These are phyloP conservation scores for Zaprionus nigranus DNA, from an alignment of 1,140 invertebrate species.

Conservation along the genomic window DNA sequence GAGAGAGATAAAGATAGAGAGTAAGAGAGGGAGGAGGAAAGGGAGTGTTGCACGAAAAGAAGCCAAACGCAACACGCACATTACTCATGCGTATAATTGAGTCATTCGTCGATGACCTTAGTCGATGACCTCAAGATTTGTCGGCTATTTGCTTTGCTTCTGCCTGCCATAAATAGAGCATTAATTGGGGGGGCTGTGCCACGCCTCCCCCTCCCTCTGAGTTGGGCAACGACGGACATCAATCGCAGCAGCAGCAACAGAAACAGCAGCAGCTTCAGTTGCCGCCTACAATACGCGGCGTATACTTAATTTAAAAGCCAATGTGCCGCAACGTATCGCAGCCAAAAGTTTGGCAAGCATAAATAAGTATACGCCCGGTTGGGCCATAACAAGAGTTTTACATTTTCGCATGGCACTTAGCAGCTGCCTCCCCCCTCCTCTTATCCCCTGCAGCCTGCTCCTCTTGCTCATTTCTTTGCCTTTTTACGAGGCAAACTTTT, in stretches of 20 bases:
- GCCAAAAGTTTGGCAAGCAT: conserved; percentile 45
- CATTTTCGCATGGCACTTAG: conserved; percentile 64
- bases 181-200: conserved; percentile 57
- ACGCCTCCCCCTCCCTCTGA: background rate
- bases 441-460: conserved; percentile 1
- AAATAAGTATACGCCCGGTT: conserved; percentile 46
- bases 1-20: background rate
- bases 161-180: conserved; percentile 57
- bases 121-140: conserved; percentile 52
- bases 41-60: background rate
- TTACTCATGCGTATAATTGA: conserved; percentile 75
- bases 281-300: conserved; percentile 15
- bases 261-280: background rate
- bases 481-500: conserved; percentile 29
- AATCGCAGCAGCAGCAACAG: background rate
- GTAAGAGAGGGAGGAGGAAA: background rate
- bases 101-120: conserved; percentile 32
- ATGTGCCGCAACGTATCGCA: conserved; percentile 46
- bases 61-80: conserved; percentile 40
- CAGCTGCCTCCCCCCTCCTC: conserved; percentile 12
- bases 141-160: background rate
- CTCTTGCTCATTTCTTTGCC: background rate
- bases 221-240: conserved; percentile 33
- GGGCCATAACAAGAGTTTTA: conserved; percentile 72
- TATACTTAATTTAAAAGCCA: conserved; percentile 54